Evolutionary conservation across 1,140 invertebrate genomes (phyloP).

Genomic region (Latrodectus geometricus): DNA sequence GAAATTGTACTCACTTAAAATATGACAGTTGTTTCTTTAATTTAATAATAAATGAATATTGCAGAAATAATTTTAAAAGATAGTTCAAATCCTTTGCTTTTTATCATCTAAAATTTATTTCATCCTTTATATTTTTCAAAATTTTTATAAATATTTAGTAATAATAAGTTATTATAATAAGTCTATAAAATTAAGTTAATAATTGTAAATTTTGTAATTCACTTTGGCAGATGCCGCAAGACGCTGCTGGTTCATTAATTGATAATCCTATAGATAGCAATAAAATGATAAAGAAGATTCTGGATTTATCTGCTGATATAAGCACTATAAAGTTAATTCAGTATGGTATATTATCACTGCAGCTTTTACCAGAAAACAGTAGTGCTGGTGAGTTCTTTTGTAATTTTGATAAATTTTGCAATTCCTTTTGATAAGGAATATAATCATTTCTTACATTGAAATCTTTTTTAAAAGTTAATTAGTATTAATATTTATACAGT

Average conservation of each 20-base stretch:
- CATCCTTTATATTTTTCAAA: background rate
- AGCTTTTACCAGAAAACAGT: conserved; percentile 83
- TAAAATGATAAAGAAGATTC: conserved; percentile 51
- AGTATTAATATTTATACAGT: background rate
- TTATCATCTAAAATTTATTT: background rate
- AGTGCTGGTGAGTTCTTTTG: conserved; percentile 75
- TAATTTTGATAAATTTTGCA: conserved; percentile 50
- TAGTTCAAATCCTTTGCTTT: too few relatives aligned
- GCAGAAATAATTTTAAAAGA: too few relatives aligned
- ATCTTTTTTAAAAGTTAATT: background rate
- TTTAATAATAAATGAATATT: too few relatives aligned
- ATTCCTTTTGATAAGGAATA: conserved; percentile 21
- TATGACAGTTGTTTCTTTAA: too few relatives aligned
- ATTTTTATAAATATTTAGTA: background rate
- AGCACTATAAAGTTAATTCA: conserved; percentile 84
- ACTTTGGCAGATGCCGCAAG: conserved; percentile 36
- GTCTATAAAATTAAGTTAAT: background rate
- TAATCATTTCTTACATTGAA: background rate
- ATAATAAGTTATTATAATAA: background rate
- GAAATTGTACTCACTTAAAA: too few relatives aligned
- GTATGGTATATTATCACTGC: conserved; percentile 82
- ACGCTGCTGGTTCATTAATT: conserved; percentile 22
- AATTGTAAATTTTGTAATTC: background rate
- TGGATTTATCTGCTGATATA: conserved; percentile 74
- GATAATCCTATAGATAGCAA: conserved; percentile 46